Percentiles rank a stretch among this genome's conserved stretches.
Conservation (phyloP, 2,797 vertebrate species). For the Psittacula echo region DNA sequence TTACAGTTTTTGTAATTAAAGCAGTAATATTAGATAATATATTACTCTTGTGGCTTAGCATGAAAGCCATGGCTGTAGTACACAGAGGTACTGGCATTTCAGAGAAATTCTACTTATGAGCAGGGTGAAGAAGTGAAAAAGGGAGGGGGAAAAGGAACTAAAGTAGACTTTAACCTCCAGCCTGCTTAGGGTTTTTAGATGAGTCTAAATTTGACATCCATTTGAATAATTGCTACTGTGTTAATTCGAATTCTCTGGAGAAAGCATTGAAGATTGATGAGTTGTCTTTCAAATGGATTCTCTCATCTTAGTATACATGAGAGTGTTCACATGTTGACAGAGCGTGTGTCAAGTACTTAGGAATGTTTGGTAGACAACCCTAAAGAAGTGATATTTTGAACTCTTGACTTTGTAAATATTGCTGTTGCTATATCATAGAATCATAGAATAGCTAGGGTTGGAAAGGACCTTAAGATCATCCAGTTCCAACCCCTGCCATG, state of each 20-base stretch:
- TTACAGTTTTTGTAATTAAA: conserved; percentile 75
- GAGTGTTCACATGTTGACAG: background rate
- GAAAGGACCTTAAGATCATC: too few relatives aligned
- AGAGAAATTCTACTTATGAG: background rate
- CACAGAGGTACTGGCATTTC: background rate
- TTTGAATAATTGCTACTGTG: background rate
- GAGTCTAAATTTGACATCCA: background rate
- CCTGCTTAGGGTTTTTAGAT: background rate
- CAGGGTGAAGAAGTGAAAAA: background rate
- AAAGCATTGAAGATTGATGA: background rate
- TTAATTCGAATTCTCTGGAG: background rate
- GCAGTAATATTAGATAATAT: conserved; percentile 54
- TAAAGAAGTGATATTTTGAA: background rate
- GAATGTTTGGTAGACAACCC: background rate
- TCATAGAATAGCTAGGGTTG: too few relatives aligned
- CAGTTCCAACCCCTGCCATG: too few relatives aligned
- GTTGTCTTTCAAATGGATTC: background rate
- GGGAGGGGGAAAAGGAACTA: background rate
- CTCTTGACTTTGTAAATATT: rapidly evolving
- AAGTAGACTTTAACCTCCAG: background rate
- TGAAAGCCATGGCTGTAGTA: background rate
- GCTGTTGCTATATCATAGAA: background rate
- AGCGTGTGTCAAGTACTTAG: background rate
- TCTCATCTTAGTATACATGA: background rate
- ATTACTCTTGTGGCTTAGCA: conserved; percentile 28